A percentile compares a stretch with the other conserved stretches of the same genome.
Conservation (phyloP, 2,113 vertebrate genomes). For the Pachypanchax playfairii region DNA sequence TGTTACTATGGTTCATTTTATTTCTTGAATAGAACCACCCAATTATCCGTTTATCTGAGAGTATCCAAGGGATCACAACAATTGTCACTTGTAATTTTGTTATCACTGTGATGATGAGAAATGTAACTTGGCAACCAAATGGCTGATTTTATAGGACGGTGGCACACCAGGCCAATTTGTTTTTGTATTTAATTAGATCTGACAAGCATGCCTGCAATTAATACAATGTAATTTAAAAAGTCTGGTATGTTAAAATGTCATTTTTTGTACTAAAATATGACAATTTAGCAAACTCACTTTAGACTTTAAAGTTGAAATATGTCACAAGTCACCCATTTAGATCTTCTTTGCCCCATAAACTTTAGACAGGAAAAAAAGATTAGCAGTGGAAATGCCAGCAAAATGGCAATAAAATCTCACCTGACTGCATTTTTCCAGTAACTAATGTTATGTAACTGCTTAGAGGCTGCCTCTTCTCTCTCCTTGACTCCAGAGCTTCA, state of each 20-base stretch:
- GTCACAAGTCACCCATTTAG: not conserved
- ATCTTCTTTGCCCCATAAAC: not conserved
- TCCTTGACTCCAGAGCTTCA: not conserved
- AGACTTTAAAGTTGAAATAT: not conserved
- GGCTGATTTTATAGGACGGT: conserved; percentile 38
- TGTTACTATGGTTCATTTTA: conserved; percentile 64
- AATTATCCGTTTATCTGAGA: conserved; percentile 68
- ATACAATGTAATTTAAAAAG: not conserved
- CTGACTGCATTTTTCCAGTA: not conserved
- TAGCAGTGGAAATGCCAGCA: not conserved
- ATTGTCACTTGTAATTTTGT: conserved; percentile 73
- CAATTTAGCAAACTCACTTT: not conserved
- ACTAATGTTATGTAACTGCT: not conserved
- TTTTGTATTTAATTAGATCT: conserved; percentile 50
- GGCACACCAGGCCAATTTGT: conserved; percentile 38
- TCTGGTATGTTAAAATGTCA: not conserved
- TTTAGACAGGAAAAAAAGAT: not conserved
- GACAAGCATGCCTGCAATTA: conserved; percentile 43
- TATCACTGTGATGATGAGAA: conserved; percentile 52
- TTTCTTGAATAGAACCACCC: conserved; percentile 58
- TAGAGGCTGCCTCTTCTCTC: not conserved
- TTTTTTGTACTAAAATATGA: not conserved
- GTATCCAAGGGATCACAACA: conserved; percentile 63
- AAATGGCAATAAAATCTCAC: not conserved
- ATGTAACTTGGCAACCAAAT: conserved; percentile 66